phyloP scores from a whole-genome alignment of 2,888 invertebrate species.

The Eupithecia vulgata region DNA sequence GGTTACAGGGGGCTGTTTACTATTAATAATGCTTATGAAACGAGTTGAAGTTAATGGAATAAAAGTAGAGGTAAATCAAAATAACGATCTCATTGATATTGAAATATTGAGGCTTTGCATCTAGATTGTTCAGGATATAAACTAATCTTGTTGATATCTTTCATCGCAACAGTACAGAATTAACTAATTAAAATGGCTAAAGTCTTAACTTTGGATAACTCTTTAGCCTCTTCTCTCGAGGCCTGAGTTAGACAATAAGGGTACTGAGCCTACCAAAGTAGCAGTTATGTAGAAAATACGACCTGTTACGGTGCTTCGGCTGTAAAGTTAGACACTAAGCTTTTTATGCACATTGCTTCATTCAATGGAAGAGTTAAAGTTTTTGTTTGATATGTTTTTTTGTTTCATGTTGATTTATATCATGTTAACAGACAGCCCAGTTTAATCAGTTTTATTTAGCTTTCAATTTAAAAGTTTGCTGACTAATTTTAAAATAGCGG shows the following conservation, averaged over 20 bases:
- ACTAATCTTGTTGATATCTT: background rate
- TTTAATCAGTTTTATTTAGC: constrained; percentile 14
- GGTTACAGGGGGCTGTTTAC: background rate
- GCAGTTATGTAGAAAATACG: background rate
- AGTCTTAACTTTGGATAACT: background rate
- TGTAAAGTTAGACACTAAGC: background rate
- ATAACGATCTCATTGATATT: constrained; percentile 21
- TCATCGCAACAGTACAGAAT: constrained; percentile 1
- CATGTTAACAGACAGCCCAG: constrained; percentile 30
- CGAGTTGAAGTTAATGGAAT: background rate
- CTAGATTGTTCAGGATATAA: background rate
- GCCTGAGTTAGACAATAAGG: background rate
- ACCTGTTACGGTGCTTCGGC: background rate
- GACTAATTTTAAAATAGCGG: background rate
- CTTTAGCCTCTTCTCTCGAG: background rate
- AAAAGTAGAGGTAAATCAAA: constrained; percentile 6
- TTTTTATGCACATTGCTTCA: constrained; percentile 17
- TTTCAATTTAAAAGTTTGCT: background rate
- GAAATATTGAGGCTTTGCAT: constrained; percentile 5
- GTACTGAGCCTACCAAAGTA: background rate
- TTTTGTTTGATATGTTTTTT: constrained; percentile 14
- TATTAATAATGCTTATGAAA: background rate
- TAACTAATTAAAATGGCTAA: background rate
- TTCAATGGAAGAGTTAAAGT: background rate
- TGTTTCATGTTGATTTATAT: constrained; percentile 17